Percentiles rank a stretch among this genome's conserved stretches.
phyloP scores from a whole-genome alignment of 2,113 vertebrate species.

The Otis tarda region DNA sequence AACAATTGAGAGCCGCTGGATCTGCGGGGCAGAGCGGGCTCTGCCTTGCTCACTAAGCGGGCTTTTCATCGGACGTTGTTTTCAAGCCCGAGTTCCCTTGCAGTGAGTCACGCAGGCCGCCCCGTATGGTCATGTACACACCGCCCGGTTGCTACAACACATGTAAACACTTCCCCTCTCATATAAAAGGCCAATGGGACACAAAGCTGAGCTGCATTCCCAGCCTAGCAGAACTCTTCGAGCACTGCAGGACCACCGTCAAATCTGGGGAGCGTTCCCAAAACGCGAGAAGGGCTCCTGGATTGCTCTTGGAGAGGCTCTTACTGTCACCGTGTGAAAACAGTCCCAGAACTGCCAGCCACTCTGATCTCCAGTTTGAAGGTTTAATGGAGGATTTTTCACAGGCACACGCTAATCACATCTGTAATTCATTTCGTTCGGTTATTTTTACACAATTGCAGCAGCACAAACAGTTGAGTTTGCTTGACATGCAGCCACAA shows the following conservation, averaged over 20 bases:
- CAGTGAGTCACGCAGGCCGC: constrained; percentile 51
- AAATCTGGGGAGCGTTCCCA: neutral
- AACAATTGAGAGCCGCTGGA: neutral
- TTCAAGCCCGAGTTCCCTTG: constrained; percentile 31
- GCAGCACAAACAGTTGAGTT: neutral
- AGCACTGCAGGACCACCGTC: neutral
- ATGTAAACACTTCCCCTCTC: constrained; percentile 56
- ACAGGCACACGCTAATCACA: constrained; percentile 10
- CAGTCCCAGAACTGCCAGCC: neutral
- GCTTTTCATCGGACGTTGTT: constrained; percentile 6
- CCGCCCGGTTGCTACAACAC: constrained; percentile 69
- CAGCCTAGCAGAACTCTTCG: neutral
- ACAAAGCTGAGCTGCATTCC: constrained; percentile 31
- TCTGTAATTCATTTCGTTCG: neutral
- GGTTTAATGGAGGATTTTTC: constrained; percentile 34
- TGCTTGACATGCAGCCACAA: neutral
- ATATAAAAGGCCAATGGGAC: constrained; percentile 25
- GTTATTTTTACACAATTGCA: neutral
- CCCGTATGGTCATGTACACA: neutral
- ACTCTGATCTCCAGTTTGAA: neutral
- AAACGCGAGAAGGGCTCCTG: neutral
- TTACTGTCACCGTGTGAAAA: neutral
- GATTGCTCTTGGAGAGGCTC: neutral
- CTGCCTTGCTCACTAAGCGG: neutral
- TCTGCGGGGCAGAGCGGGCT: neutral